Evolutionary conservation across 2,888 invertebrate species (phyloP).

Genomic region (Tenthredo scrophulariae): DNA sequence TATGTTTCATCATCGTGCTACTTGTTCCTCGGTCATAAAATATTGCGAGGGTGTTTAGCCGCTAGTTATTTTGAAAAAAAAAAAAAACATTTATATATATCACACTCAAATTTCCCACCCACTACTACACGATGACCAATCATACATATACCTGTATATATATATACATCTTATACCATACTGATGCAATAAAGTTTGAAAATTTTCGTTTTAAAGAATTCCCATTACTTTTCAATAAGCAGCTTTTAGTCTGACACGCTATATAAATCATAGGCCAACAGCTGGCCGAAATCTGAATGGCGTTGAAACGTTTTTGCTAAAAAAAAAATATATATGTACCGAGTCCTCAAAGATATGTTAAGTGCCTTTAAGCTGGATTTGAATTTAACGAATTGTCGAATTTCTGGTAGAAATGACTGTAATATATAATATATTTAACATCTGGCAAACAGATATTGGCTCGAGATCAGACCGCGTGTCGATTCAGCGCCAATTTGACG

Average conservation of each 20-base stretch:
- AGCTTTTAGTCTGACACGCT: not conserved
- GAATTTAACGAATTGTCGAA: not conserved
- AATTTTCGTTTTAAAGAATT: not conserved
- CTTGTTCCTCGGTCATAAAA: conserved; percentile 37
- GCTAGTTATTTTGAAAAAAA: not conserved
- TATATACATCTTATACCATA: not conserved
- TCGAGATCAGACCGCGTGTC: conserved; percentile 10
- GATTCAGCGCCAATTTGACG: conserved; percentile 39
- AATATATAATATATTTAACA: not conserved
- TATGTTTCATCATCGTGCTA: conserved; percentile 49
- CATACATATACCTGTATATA: not conserved
- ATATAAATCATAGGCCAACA: not conserved
- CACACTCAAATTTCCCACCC: not conserved
- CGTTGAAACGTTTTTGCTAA: not conserved
- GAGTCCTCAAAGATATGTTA: not conserved
- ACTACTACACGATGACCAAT: conserved; percentile 2
- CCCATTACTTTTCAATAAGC: not conserved
- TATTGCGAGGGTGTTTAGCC: conserved; percentile 21
- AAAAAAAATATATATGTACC: not conserved
- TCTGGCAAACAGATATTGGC: not conserved
- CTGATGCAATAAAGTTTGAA: not conserved
- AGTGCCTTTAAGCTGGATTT: conserved; percentile 9
- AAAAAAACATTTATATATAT: not conserved
- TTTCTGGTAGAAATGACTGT: not conserved
- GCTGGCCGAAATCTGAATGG: not conserved